A percentile compares a stretch with the other conserved stretches of the same genome.
phyloP scores from a whole-genome alignment of 1,140 invertebrate species.

The Penaeus vannamei region DNA sequence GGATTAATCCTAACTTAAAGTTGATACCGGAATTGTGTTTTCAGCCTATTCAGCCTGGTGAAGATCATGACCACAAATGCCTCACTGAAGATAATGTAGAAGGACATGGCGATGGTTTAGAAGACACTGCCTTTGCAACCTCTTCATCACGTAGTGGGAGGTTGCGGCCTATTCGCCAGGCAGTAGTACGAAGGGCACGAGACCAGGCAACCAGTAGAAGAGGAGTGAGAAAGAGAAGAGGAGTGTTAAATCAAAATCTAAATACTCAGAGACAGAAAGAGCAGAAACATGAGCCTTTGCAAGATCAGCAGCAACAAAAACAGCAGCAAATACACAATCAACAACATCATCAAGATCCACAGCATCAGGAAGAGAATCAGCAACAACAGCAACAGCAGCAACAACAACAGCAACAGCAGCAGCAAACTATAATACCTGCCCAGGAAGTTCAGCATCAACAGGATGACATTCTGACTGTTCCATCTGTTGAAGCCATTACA shows the following conservation, averaged over 20 bases:
- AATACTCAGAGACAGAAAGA: neutral
- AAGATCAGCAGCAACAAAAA: neutral
- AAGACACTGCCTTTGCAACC: neutral
- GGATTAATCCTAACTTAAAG: neutral
- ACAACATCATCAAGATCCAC: neutral
- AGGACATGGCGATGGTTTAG: neutral
- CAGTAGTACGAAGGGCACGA: conserved; percentile 9
- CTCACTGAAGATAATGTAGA: neutral
- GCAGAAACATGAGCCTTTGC: neutral
- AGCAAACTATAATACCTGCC: neutral
- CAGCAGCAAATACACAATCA: neutral
- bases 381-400: neutral
- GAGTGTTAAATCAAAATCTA: neutral
- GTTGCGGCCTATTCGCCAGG: conserved; percentile 37
- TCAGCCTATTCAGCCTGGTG: conserved; percentile 36
- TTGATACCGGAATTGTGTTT: neutral
- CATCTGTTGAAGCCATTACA: conserved; percentile 7
- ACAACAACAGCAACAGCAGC: neutral
- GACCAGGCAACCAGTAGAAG: conserved; percentile 32
- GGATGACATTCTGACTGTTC: conserved; percentile 38
- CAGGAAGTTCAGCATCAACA: neutral
- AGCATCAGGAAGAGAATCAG: neutral
- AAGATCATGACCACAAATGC: conserved; percentile 43
- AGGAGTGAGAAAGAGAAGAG: conserved; percentile 43
- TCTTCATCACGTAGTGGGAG: neutral